Conservation (phyloP, 1,140 invertebrate species). For the Aradophagus sp. region DNA sequence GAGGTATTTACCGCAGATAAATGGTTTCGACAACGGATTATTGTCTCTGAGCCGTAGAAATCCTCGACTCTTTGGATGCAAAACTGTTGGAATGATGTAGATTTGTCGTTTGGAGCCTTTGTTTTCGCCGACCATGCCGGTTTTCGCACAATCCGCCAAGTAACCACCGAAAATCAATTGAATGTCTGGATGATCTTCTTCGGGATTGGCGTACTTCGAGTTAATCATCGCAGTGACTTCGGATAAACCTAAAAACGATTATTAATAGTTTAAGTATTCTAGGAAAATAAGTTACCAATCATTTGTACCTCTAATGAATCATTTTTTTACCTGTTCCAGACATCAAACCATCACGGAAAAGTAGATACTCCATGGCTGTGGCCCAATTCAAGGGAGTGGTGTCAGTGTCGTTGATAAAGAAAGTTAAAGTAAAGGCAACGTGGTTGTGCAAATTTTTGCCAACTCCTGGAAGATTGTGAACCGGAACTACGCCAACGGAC, state of each 20-base stretch:
- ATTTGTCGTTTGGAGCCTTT: slow-evolving; percentile 72
- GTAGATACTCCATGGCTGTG: slow-evolving; percentile 88
- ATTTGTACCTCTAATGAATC: neutral
- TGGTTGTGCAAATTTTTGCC: slow-evolving; percentile 93
- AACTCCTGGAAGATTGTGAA: slow-evolving; percentile 87
- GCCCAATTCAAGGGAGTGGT: slow-evolving; percentile 89
- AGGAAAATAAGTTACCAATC: too few relatives aligned
- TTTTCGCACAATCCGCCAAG: slow-evolving; percentile 86
- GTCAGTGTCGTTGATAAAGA: slow-evolving; percentile 87
- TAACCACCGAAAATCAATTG: slow-evolving; percentile 91
- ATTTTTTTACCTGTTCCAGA: slow-evolving; percentile 81
- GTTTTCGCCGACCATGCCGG: slow-evolving; percentile 87
- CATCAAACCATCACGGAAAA: slow-evolving; percentile 89
- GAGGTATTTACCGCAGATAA: slow-evolving; percentile 91
- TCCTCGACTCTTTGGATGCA: slow-evolving; percentile 89
- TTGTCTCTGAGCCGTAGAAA: slow-evolving; percentile 81
- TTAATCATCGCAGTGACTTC: slow-evolving; percentile 89
- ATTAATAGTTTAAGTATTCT: neutral
- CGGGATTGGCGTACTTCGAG: slow-evolving; percentile 84
- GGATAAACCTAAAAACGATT: slow-evolving; percentile 78
- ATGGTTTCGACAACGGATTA: slow-evolving; percentile 86
- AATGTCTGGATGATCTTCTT: slow-evolving; percentile 86
- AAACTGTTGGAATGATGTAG: slow-evolving; percentile 81
- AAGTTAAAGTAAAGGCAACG: slow-evolving; percentile 85
- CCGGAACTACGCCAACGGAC: slow-evolving; percentile 78